Conservation (phyloP, 2,888 invertebrate species). For the Dasysyrphus tricinctus region DNA sequence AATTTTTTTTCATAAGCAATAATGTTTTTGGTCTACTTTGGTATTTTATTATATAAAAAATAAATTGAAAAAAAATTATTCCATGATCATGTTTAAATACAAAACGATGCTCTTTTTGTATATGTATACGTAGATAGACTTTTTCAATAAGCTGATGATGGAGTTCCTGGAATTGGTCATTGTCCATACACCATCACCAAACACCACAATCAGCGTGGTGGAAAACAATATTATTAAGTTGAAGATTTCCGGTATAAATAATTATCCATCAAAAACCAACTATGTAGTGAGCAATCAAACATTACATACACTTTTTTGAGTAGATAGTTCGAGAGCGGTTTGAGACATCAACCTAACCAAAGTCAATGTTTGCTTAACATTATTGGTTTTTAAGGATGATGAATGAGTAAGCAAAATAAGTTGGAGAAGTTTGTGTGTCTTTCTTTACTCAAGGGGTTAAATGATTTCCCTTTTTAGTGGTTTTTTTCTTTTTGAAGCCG, state of each 20-base stretch:
- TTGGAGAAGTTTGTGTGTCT: not conserved
- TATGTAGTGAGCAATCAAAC: not conserved
- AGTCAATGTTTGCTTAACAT: constrained; percentile 19
- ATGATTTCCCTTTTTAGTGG: not conserved
- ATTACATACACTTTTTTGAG: not conserved
- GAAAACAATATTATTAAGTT: constrained; percentile 3
- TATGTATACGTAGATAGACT: not conserved
- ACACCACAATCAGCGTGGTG: not conserved
- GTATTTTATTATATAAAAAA: not conserved
- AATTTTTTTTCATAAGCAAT: constrained; percentile 2
- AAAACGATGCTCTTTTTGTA: too few species aligned
- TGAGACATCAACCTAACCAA: not conserved
- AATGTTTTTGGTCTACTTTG: not conserved
- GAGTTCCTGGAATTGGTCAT: constrained; percentile 20
- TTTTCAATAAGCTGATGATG: not conserved
- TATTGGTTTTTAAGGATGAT: not conserved
- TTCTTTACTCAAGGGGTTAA: not conserved
- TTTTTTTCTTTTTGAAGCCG: too few species aligned
- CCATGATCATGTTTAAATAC: not conserved
- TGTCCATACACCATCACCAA: not conserved
- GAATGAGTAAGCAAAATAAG: not conserved
- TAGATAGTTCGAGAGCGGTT: not conserved
- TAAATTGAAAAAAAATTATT: not conserved
- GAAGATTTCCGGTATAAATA: constrained; percentile 24
- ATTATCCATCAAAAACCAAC: constrained; percentile 3